A percentile compares a stretch with the other conserved stretches of the same genome.
These are phyloP conservation scores for Chrysolina haemoptera DNA, from an alignment of 2,888 invertebrate genomes.

Conservation along the genomic window DNA sequence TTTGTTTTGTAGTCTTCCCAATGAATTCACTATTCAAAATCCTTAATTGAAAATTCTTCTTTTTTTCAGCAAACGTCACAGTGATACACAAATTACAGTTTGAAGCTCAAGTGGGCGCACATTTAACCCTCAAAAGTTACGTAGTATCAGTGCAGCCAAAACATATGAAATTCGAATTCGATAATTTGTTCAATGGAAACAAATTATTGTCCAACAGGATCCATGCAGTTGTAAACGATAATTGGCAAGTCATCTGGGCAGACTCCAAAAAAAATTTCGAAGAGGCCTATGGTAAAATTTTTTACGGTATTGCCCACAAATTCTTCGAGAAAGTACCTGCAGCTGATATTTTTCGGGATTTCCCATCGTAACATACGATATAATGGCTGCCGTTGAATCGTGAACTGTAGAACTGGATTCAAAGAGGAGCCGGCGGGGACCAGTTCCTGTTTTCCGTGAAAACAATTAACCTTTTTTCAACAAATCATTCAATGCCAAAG, in stretches of 20 bases:
- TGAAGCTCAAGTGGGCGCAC: neutral
- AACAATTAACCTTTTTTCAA: too few relatives aligned
- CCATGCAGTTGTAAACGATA: slow-evolving; percentile 32
- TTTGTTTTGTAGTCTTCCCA: too few relatives aligned
- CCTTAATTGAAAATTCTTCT: neutral
- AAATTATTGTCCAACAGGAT: slow-evolving; percentile 28
- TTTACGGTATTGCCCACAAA: slow-evolving; percentile 22
- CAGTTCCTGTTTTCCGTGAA: too few relatives aligned
- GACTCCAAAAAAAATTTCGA: slow-evolving; percentile 30
- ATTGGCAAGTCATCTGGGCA: slow-evolving; percentile 27
- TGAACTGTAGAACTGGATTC: neutral
- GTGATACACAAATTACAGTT: slow-evolving; percentile 30
- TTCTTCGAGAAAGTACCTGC: slow-evolving; percentile 26
- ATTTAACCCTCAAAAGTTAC: slow-evolving; percentile 19
- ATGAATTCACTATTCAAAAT: too few relatives aligned
- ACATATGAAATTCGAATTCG: slow-evolving; percentile 26
- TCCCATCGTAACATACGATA: neutral
- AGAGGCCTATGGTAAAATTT: slow-evolving; percentile 25
- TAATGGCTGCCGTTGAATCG: neutral
- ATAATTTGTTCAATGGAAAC: slow-evolving; percentile 30
- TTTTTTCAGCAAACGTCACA: slow-evolving; percentile 28
- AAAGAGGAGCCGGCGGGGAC: neutral
- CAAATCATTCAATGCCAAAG: too few relatives aligned
- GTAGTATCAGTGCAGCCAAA: slow-evolving; percentile 20
- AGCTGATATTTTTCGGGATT: slow-evolving; percentile 11